Evolutionary conservation across 2,113 vertebrate species (phyloP), one percentile per base, ranked within the genome.

Genomic region (Tyrannus savana): DNA sequence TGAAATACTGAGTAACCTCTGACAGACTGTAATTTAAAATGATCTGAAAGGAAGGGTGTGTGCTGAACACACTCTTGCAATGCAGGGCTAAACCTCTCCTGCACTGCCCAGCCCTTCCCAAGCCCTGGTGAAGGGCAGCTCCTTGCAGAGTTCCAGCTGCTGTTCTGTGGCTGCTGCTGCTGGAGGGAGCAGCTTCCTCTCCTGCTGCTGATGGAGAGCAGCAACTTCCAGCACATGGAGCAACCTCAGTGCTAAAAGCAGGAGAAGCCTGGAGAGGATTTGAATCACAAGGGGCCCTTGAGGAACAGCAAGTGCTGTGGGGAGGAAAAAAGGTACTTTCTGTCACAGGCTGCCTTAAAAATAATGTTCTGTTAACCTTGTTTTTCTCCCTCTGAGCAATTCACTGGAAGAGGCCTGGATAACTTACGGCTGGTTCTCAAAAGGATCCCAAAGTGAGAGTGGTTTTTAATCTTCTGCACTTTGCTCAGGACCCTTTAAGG

Each of bases 171-270:
- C 76, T 66, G 84, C 69, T 91, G 84, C 56, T 77, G 28, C 81
- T 84, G 67, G 33, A 46, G 76, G n/a, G 58, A 94, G 19, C 62
- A 58, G 41, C 69, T 88, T 55, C 23, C n/a, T 91, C 60, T 91
- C 77, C 87, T 86, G 86, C 89, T 93, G 79, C 33, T 67, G 92
- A 88, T 81, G 72, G 50, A 75, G 83, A 84, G 44, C 79, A 84
- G 42, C 72, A 62, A 31, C 46, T 85, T 62, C 2, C 8, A 64
- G 28, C 71, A 30, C 42, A 17, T 5, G 62, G 50, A 94, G 78
- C 71, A 90, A 82, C 44, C 52, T 67, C 77, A 28, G 9, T 31
- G 44, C 50, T 42, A n/a, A 63, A 90, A 94, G 82, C 19, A 72
- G 71, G 37, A 94, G 85, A 90, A 64, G 35, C 56, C 47, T 31